These are phyloP conservation scores for Pogonocherus hispidulus DNA, from an alignment of 2,888 invertebrate species.

Conservation along the genomic window DNA sequence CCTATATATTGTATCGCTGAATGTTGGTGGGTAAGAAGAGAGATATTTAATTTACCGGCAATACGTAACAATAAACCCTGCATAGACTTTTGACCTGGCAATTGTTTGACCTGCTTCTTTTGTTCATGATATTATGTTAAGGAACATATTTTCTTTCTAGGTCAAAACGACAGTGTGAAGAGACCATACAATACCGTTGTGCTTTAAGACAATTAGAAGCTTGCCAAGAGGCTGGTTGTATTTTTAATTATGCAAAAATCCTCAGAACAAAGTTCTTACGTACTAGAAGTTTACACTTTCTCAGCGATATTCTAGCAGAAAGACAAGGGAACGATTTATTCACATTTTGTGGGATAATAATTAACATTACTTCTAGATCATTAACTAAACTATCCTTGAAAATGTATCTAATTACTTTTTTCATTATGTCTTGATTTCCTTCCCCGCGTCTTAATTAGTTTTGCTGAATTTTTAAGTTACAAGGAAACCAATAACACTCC, in stretches of 20 bases:
- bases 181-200: constrained; percentile 13
- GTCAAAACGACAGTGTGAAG: constrained; percentile 15
- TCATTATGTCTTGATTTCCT: neutral
- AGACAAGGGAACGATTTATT: constrained; percentile 21
- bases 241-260: constrained; percentile 30
- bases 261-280: constrained; percentile 10
- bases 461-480: no score
- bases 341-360: constrained; percentile 11
- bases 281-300: constrained; percentile 17
- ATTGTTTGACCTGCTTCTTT: neutral
- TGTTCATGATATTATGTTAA: neutral
- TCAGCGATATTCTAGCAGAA: constrained; percentile 1
- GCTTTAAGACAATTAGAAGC: constrained; percentile 24
- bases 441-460: no score
- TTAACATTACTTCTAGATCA: constrained; percentile 23
- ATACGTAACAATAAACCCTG: no score
- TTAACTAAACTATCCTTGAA: constrained; percentile 18
- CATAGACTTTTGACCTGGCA: neutral
- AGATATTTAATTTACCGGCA: no score
- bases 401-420: constrained; percentile 5
- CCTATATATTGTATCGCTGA: no score
- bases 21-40: no score
- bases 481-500: no score
- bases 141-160: constrained; percentile 11
- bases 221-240: constrained; percentile 5